phyloP scores from a whole-genome alignment of 2,113 vertebrate genomes.

The Smithornis capensis region DNA sequence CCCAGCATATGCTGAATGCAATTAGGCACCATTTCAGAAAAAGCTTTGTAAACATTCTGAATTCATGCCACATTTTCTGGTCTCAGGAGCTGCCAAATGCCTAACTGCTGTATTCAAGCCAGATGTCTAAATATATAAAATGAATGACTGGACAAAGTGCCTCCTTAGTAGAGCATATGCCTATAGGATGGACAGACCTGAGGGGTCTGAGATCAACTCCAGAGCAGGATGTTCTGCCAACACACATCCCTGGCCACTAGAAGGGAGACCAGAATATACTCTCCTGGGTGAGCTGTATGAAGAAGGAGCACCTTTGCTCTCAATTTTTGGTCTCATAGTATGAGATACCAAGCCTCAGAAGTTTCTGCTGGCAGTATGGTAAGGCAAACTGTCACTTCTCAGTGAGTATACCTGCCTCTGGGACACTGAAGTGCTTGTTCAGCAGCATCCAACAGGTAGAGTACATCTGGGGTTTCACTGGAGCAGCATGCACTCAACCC shows the following conservation, averaged over 20 bases:
- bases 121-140: constrained; percentile 66
- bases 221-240: constrained; percentile 16
- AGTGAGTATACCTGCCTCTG: not conserved
- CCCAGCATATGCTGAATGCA: constrained; percentile 57
- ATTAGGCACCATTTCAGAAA: constrained; percentile 61
- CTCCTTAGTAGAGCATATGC: constrained; percentile 23
- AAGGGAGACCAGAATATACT: not conserved
- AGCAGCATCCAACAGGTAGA: not conserved
- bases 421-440: not conserved
- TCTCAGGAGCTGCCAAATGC: constrained; percentile 47
- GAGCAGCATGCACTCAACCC: not conserved
- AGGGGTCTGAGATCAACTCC: not conserved
- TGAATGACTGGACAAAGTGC: constrained; percentile 42
- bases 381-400: not conserved
- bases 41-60: constrained; percentile 64
- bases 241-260: not conserved
- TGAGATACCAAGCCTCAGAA: not conserved
- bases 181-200: not conserved
- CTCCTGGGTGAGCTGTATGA: not conserved
- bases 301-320: not conserved
- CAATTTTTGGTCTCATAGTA: not conserved
- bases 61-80: constrained; percentile 40
- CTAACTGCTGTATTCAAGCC: constrained; percentile 14
- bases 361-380: not conserved
- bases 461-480: not conserved